Conservation (phyloP, 2,888 invertebrate genomes). For the Megastigmus dorsalis region DNA sequence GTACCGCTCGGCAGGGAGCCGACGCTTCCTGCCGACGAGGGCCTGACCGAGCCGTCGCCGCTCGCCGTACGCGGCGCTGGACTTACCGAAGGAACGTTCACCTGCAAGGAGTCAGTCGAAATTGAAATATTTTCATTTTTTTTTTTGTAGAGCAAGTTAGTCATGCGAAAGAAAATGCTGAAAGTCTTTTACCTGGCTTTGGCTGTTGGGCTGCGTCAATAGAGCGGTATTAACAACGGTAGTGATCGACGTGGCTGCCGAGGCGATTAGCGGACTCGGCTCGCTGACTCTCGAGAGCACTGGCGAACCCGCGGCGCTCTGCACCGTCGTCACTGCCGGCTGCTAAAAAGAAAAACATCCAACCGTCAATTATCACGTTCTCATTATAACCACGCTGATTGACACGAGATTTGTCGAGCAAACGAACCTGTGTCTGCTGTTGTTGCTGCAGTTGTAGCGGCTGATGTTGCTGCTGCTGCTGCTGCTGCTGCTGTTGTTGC, state of each 20-base stretch:
- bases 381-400: too few relatives aligned
- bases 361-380: too few relatives aligned
- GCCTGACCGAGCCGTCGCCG: conserved; percentile 78
- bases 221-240: conserved; percentile 81
- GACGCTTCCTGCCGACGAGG: conserved; percentile 76
- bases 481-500: conserved; percentile 40
- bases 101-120: conserved; percentile 56
- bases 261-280: conserved; percentile 83
- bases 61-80: conserved; percentile 78
- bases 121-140: too few relatives aligned
- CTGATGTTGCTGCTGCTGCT: conserved; percentile 39
- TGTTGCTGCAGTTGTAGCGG: conserved; percentile 42
- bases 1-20: conserved; percentile 75
- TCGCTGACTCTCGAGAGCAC: conserved; percentile 78
- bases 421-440: conserved; percentile 25
- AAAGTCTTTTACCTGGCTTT: conserved; percentile 59
- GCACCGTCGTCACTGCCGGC: conserved; percentile 33
- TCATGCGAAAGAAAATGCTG: too few relatives aligned
- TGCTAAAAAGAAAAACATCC: conserved; percentile 48
- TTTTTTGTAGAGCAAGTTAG: too few relatives aligned
- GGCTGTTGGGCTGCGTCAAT: conserved; percentile 64
- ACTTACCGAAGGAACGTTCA: conserved; percentile 69
- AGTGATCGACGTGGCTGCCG: conserved; percentile 82
- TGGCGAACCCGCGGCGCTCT: conserved; percentile 67
- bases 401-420: too few relatives aligned